Base-by-base conservation (phyloP, 2,113 vertebrate species). In the Pterophyllum scalare region DNA sequence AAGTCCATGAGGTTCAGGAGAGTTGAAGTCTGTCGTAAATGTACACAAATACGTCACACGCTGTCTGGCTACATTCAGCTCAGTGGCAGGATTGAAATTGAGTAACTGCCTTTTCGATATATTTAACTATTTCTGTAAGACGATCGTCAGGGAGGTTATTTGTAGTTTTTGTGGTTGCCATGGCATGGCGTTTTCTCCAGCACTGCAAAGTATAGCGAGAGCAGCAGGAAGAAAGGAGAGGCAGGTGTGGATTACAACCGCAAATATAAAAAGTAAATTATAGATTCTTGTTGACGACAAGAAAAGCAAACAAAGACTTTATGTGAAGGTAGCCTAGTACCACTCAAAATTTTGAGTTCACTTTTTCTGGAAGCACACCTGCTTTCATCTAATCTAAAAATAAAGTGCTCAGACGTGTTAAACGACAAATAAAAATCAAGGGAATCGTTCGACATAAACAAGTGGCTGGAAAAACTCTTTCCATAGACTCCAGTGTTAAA, bases 91-190 rank as follows among this genome's bases (percentile, higher is more conserved):
- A n/a, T 38, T 17, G 59, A 33, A 76, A 59, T 57, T 76, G 79
- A 82, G 28, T 80, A 65, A 74, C 59, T 60, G 52, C 24, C 64
- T 75, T 81, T 60, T 26, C 33, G 20, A 79, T 33, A 75, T 43
- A 5, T 84, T 84, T 40, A 49, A 74, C 67, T 84, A 57, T 79
- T 81, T 80, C 84, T 67, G 84, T 65, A 31, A 75, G 59, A 61
- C 33, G 76, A 77, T 85, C 64, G 10, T 90, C 82, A 78, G 52
- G 49, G 22, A 28, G 59, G 79, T 82, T 87, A 87, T 89, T 86
- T 89, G 84, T 75, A 85, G 89, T 75, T 82, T 62, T 77, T 46
- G 46, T 33, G 75, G 84, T 89, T 91, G 56, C 74, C 57, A 81
- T 87, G 87, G 87, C 59, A 31, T 52, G 17, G 43, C 24, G 60